These are phyloP conservation scores for Ganaspis brasiliensis DNA, from an alignment of 2,888 invertebrate species.

Conservation along the genomic window DNA sequence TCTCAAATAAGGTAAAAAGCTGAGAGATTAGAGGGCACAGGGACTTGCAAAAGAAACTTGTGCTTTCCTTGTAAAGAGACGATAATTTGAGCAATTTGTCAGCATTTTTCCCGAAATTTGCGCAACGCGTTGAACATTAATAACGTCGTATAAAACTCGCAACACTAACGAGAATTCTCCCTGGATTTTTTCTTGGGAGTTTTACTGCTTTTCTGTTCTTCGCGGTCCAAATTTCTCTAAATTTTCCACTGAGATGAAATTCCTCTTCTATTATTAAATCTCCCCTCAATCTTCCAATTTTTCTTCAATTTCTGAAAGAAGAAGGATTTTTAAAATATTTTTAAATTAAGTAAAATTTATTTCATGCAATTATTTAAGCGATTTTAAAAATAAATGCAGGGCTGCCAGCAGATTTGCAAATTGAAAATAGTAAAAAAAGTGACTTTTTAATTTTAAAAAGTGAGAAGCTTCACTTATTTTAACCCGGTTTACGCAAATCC, in stretches of 20 bases:
- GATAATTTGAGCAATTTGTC: constrained; percentile 14
- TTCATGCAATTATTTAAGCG: not conserved
- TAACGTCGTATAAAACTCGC: constrained; percentile 3
- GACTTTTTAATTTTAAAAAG: no score
- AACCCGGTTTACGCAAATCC: no score
- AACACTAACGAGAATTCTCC: constrained; percentile 19
- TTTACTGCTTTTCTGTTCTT: not conserved
- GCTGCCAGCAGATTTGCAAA: no score
- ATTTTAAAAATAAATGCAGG: no score
- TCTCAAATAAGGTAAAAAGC: constrained; percentile 27
- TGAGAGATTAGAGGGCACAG: constrained; percentile 3
- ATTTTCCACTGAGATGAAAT: not conserved
- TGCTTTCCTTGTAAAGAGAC: constrained; percentile 20
- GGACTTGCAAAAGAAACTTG: constrained; percentile 27
- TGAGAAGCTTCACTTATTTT: no score
- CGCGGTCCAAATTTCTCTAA: not conserved
- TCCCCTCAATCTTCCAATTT: not conserved
- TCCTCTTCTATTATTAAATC: constrained; percentile 1
- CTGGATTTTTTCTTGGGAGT: not conserved
- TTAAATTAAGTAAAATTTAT: not conserved
- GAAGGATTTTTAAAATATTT: not conserved
- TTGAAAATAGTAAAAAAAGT: no score
- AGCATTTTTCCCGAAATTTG: not conserved
- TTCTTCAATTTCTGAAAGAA: not conserved
- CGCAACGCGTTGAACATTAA: constrained; percentile 10